Percentiles rank a stretch among this genome's conserved stretches.
phyloP scores from a whole-genome alignment of 2,113 vertebrate species.

The Tragelaphus imberbis region DNA sequence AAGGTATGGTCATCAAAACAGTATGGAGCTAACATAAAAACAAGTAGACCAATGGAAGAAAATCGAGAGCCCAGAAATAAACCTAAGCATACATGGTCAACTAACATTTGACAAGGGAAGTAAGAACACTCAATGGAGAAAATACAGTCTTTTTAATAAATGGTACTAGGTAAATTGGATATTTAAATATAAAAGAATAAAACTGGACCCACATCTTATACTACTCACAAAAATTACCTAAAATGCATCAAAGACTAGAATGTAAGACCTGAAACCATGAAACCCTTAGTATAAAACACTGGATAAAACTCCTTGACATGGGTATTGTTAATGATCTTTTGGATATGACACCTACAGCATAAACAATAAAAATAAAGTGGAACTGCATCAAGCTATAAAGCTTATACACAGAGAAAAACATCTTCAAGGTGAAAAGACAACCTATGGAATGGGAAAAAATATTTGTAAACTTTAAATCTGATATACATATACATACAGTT shows the following conservation, averaged over 20 bases:
- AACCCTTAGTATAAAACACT: neutral
- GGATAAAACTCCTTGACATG: neutral
- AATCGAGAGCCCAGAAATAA: neutral
- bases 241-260: neutral
- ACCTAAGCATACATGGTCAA: neutral
- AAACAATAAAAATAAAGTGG: neutral
- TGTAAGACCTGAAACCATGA: neutral
- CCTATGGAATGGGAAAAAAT: neutral
- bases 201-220: neutral
- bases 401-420: neutral
- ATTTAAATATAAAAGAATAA: neutral
- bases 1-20: neutral
- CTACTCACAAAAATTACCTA: neutral
- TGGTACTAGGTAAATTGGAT: neutral
- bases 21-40: neutral
- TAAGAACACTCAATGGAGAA: neutral
- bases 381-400: neutral
- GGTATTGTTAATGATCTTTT: neutral
- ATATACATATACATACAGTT: neutral
- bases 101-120: neutral
- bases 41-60: neutral
- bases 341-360: neutral
- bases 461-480: neutral
- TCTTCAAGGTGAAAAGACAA: neutral
- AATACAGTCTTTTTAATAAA: neutral